Evolutionary conservation across 2,888 invertebrate species (phyloP), one percentile per base, ranked within the genome.

Genomic region (Erebia palarica): DNA sequence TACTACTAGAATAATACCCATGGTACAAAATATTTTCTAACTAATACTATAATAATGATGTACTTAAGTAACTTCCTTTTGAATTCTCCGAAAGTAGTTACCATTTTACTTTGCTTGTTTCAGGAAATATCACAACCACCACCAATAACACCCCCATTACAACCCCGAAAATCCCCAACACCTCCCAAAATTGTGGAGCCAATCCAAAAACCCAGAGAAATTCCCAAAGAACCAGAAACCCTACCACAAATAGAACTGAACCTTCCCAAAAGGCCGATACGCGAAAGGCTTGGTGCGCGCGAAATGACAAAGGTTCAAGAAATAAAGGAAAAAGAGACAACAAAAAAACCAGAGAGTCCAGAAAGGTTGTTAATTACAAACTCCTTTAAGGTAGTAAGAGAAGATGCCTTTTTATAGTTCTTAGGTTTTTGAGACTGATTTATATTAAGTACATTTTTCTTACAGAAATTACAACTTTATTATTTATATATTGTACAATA

Each of bases 211-310:
- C 71, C 76, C 11, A 75, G 77, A 72, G 81, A 80, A 59, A 53
- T 73, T 36, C 75, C 81, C n/a, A 82, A 84, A 77, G 83, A 82
- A 27, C 79, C 83, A 68, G 90, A 91, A 73, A 84, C 81, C 1
- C 79, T 94, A 42, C 93, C 92, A 0, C 92, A 91, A 73, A 93
- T 94, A 76, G 94, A 94, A 78, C 81, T 93, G 27, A 90, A 91
- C 70, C 86, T 94, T 10, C 94, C 93, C 14, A 94, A 93, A 81
- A 87, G 94, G 71, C 90, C 94, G 1, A 78, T 93, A 1, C 85
- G 93, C 70, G 93, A 93, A 74, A 85, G 93, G 71, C 85, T 94
- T 2, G 93, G 93, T 5, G 80, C 79, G 13, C 81, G 86, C 3
- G 86, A 87, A 69, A 81, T 83, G 70, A 72, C 77, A n/a, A 88